Conservation (phyloP, 2,113 vertebrate species). For the Naja naja region DNA sequence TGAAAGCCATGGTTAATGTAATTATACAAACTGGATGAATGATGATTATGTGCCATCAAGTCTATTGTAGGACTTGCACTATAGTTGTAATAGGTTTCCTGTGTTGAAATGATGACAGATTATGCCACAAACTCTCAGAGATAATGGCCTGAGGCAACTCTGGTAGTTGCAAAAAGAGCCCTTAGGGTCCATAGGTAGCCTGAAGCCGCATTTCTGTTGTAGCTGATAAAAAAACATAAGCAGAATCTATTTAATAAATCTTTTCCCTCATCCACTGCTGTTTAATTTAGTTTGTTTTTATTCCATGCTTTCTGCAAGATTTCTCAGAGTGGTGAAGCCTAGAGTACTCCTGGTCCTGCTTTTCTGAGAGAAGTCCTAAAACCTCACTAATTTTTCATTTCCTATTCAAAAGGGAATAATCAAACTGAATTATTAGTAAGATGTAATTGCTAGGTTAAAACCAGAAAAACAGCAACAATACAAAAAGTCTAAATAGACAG, state of each 20-base stretch:
- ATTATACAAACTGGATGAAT: neutral
- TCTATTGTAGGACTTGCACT: neutral
- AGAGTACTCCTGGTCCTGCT: neutral
- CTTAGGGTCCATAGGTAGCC: neutral
- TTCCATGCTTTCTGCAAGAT: too few species aligned
- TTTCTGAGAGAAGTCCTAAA: neutral
- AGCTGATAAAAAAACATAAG: neutral
- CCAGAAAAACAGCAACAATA: neutral
- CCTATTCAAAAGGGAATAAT: neutral
- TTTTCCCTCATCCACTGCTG: neutral
- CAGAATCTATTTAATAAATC: neutral
- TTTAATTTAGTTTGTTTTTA: neutral
- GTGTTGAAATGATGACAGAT: neutral
- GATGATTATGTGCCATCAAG: neutral
- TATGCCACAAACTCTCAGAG: neutral
- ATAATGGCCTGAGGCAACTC: neutral
- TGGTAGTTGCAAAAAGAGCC: neutral
- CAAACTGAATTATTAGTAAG: neutral
- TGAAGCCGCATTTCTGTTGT: neutral
- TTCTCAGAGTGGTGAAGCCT: neutral
- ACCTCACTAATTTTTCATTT: neutral
- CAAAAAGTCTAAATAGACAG: neutral
- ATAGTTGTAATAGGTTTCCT: neutral
- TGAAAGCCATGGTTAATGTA: neutral
- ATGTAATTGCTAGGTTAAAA: neutral